Base-by-base conservation (phyloP, 1,140 invertebrate species). In the Drosophila sp. region DNA sequence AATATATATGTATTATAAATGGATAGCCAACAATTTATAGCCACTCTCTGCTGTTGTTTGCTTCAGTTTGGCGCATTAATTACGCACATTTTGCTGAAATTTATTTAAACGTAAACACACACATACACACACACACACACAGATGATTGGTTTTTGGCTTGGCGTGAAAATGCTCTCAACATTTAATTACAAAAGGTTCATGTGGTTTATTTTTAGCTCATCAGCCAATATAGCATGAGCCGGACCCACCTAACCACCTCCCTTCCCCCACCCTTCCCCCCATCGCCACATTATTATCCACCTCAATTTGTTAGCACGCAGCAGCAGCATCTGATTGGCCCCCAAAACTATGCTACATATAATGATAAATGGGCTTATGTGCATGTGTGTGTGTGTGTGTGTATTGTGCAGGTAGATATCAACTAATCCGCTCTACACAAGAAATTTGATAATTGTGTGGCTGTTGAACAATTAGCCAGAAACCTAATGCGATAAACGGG, bases 31-130 rank as follows among this genome's bases (percentile, higher is more conserved):
- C 55, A 82, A 86, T 85, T 86, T 85, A 79, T 78, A 70, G 33
- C 35, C 38, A 67, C 50, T 35, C 50, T 35, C 56, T 54, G 29
- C 29, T 10, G 40, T 30, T 50, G 60, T 47, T 50, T 60, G 38
- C 64, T n/a, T 72, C 62, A 68, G 74, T 65, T 72, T 65, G 66
- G 66, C 69, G 69, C 76, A 86, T 86, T 83, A 86, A 86, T 87
- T 87, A 89, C 70, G 72, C 57, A 76, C 72, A 83, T 82, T 87
- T 87, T 76, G 70, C 70, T 82, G 58, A 79, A 86, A 87, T 87
- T 86, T 86, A 83, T 87, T 86, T 79, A 77, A 82, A 65, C 72
- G 75, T 40, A 33, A 47, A 44, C 54, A 47, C 61, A 66, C 63
- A 27, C 40, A 33, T 56, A 65, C 71, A 70, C 25, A 30, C 41